Evolutionary conservation across 2,888 invertebrate species (phyloP).

Genomic region (Notocelia uddmanniana): DNA sequence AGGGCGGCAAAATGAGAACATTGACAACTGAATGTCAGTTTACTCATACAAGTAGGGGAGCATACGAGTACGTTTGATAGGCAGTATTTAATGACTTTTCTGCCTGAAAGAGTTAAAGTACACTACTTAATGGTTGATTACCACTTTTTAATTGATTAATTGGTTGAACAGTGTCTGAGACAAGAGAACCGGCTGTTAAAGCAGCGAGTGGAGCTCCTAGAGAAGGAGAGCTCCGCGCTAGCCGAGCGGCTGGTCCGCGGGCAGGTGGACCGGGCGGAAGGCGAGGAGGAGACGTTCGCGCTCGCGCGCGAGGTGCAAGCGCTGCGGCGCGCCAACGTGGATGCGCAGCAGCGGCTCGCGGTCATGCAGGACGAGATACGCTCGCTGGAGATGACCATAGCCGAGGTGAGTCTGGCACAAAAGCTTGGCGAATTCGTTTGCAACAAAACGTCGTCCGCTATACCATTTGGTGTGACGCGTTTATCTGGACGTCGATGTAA

Average conservation of each 20-base stretch:
- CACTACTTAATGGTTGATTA: too few species aligned
- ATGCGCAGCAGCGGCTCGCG: slow-evolving; percentile 95
- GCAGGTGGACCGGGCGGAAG: slow-evolving; percentile 97
- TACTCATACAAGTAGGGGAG: too few species aligned
- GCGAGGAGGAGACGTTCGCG: slow-evolving; percentile 95
- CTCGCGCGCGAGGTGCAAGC: slow-evolving; percentile 95
- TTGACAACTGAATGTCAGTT: too few species aligned
- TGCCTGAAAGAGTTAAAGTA: too few species aligned
- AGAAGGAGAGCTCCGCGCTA: slow-evolving; percentile 96
- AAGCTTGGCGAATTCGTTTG: too few species aligned
- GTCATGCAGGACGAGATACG: slow-evolving; percentile 96
- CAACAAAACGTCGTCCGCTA: too few species aligned
- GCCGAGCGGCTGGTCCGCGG: slow-evolving; percentile 97
- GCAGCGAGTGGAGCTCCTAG: slow-evolving; percentile 97
- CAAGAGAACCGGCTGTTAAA: slow-evolving; percentile 98
- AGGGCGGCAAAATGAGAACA: too few species aligned
- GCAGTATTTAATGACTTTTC: too few species aligned
- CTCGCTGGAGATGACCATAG: slow-evolving; percentile 91
- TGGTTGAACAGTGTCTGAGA: slow-evolving; percentile 84
- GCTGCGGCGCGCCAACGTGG: slow-evolving; percentile 93
- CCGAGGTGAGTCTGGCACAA: slow-evolving; percentile 69
- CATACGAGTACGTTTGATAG: too few species aligned
- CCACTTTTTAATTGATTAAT: not conserved
- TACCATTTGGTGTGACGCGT: too few species aligned
- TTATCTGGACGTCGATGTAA: too few species aligned